Evolutionary conservation across 2,888 invertebrate genomes (phyloP).

Genomic region (Sarcophaga variegata): DNA sequence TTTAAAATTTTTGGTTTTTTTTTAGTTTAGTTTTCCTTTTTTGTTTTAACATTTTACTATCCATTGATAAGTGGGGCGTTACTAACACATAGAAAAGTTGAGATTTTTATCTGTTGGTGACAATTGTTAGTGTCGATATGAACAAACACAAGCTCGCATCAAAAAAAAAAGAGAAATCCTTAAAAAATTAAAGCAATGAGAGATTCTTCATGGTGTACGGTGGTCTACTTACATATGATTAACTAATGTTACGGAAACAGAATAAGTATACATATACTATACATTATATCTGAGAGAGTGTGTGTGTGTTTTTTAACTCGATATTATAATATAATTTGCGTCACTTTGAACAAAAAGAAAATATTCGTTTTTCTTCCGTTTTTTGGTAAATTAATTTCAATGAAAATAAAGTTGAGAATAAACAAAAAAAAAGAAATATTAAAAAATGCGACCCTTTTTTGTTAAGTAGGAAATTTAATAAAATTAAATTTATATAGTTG

Average conservation of each 20-base stretch:
- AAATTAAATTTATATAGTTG: neutral
- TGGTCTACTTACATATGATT: slow-evolving; percentile 34
- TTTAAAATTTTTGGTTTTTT: no score
- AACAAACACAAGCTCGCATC: neutral
- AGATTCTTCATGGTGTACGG: neutral
- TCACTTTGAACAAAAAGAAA: neutral
- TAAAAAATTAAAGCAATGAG: neutral
- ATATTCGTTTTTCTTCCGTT: neutral
- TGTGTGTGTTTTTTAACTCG: no score
- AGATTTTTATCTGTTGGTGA: slow-evolving; percentile 47
- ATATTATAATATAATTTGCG: slow-evolving; percentile 9
- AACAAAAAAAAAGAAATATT: no score
- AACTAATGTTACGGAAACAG: slow-evolving; percentile 48
- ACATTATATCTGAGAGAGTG: no score
- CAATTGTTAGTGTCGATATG: slow-evolving; percentile 23
- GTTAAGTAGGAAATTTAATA: neutral
- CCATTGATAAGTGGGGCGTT: slow-evolving; percentile 41
- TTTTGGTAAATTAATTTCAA: neutral
- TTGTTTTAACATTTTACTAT: neutral
- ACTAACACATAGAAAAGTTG: slow-evolving; percentile 36
- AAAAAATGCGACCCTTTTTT: neutral
- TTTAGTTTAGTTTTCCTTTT: neutral
- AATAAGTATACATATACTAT: no score
- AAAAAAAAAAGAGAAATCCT: neutral
- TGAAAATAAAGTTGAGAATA: neutral